These are phyloP conservation scores for Leptonema lineaticorne DNA, from an alignment of 1,140 invertebrate species.

Conservation along the genomic window DNA sequence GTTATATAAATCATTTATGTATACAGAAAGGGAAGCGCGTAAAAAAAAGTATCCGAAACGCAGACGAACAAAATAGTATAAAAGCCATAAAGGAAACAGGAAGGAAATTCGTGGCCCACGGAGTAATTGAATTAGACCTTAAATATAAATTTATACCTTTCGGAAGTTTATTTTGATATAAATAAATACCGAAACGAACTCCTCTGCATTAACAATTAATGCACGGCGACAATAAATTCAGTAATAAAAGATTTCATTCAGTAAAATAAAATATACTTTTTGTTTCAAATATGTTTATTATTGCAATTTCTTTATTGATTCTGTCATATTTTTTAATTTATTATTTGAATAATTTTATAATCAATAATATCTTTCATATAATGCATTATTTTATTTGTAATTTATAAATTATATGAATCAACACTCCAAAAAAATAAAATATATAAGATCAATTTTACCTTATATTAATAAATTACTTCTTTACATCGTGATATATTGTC, in stretches of 20 bases:
- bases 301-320: no score
- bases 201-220: background rate
- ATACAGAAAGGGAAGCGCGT: background rate
- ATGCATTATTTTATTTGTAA: no score
- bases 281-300: no score
- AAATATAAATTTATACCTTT: slow-evolving; percentile 15
- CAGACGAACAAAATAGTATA: slow-evolving; percentile 4
- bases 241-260: no score
- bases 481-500: no score
- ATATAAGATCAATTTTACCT: background rate
- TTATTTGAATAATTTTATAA: no score
- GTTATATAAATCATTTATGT: slow-evolving; percentile 11
- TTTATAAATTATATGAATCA: no score
- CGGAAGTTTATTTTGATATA: slow-evolving; percentile 17
- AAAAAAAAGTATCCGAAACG: background rate
- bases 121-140: slow-evolving; percentile 18
- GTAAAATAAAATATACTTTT: no score
- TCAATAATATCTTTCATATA: no score
- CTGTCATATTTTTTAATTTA: no score
- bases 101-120: slow-evolving; percentile 11
- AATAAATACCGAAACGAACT: background rate
- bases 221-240: no score
- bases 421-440: no score
- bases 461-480: background rate
- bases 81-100: slow-evolving; percentile 11